A percentile compares a stretch with the other conserved stretches of the same genome.
Conservation (phyloP, 2,113 vertebrate genomes). For the Hystrix cristata region DNA sequence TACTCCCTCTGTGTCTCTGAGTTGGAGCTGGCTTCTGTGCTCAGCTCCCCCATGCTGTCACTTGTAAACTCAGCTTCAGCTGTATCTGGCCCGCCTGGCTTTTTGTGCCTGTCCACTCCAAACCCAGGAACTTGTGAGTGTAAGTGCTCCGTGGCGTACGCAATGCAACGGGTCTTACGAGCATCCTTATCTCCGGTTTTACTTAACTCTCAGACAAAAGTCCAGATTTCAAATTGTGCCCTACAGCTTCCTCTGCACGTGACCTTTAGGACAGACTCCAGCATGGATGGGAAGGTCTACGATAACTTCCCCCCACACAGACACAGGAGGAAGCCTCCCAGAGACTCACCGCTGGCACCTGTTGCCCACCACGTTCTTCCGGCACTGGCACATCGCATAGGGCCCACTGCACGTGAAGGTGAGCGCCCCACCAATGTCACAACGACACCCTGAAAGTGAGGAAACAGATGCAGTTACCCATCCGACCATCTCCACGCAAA, state of each 20-base stretch:
- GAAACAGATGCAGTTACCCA: not conserved
- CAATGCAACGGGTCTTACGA: not conserved
- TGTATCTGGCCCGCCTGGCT: not conserved
- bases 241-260: not conserved
- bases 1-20: too few species aligned
- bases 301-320: not conserved
- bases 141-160: not conserved
- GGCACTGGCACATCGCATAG: constrained; percentile 91
- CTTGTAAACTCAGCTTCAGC: not conserved
- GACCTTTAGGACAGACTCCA: not conserved
- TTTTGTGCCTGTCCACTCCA: not conserved
- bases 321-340: rapidly evolving
- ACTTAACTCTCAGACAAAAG: not conserved
- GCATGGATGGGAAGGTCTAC: not conserved
- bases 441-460: constrained; percentile 91
- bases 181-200: not conserved
- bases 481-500: not conserved
- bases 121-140: not conserved
- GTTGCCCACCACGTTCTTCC: constrained; percentile 89
- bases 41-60: not conserved
- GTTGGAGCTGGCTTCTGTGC: not conserved
- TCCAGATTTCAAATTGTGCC: not conserved
- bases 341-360: constrained; percentile 92
- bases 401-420: constrained; percentile 86
- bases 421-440: constrained; percentile 93